Evolutionary conservation across 2,797 vertebrate genomes (phyloP).

Genomic region (Rousettus madagascariensis): DNA sequence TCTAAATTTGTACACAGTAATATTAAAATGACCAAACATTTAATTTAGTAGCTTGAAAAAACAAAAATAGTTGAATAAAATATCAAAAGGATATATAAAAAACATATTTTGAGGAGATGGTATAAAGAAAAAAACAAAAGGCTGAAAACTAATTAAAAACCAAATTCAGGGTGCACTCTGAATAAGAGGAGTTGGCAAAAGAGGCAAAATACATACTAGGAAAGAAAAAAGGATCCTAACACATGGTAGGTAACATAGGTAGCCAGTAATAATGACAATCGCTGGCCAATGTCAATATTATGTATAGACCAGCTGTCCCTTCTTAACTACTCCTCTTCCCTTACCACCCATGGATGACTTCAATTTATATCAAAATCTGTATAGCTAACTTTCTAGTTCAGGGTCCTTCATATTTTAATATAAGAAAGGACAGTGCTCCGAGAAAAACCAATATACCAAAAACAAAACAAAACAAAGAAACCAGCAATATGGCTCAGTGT

Average conservation of each 20-base stretch:
- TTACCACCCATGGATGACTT: neutral
- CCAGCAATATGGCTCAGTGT: neutral
- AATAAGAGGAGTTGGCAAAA: slow-evolving; percentile 8
- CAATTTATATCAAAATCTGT: neutral
- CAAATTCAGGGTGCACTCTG: neutral
- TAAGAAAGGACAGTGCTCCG: neutral
- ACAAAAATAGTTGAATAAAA: neutral
- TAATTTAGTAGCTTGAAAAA: neutral
- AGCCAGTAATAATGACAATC: neutral
- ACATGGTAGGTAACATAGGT: neutral
- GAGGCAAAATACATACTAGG: neutral
- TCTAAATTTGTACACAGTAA: slow-evolving; percentile 1
- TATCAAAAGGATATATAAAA: neutral
- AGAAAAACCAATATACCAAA: neutral
- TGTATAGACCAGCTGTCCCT: neutral
- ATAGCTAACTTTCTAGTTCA: neutral
- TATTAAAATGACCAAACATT: neutral
- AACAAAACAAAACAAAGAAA: neutral
- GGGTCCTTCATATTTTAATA: neutral
- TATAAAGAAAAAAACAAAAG: neutral
- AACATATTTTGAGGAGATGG: neutral
- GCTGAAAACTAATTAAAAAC: neutral
- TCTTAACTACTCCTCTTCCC: neutral
- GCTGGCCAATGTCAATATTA: neutral
- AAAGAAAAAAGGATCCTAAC: neutral